Evolutionary conservation across 2,797 vertebrate species (phyloP).

Genomic region (Coreius guichenoti): DNA sequence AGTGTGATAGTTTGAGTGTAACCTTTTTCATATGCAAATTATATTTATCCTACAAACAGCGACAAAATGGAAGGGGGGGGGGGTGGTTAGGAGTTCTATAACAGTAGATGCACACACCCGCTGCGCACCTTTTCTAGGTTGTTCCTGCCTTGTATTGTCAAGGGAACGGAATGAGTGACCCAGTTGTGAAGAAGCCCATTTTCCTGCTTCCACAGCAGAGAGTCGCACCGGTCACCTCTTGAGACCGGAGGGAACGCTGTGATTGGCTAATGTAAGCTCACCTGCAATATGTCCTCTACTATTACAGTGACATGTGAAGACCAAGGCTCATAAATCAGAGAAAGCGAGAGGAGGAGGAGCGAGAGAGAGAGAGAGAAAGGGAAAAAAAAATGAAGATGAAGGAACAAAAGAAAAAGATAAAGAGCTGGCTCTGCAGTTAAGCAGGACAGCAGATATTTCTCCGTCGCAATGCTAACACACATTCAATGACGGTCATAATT

Average conservation of each 20-base stretch:
- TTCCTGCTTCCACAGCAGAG: slow-evolving; percentile 59
- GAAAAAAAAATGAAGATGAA: slow-evolving; percentile 35
- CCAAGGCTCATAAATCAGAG: slow-evolving; percentile 60
- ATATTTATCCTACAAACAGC: slow-evolving; percentile 51
- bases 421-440: slow-evolving; percentile 41
- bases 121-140: slow-evolving; percentile 58
- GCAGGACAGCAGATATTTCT: slow-evolving; percentile 36
- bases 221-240: slow-evolving; percentile 48
- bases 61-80: background rate
- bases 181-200: slow-evolving; percentile 77
- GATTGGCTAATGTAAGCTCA: slow-evolving; percentile 63
- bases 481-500: slow-evolving; percentile 59
- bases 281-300: slow-evolving; percentile 65
- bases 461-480: slow-evolving; percentile 49
- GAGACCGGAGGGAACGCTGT: slow-evolving; percentile 50
- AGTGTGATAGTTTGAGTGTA: background rate
- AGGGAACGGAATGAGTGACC: slow-evolving; percentile 75
- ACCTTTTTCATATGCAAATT: slow-evolving; percentile 25
- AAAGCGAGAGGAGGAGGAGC: slow-evolving; percentile 47
- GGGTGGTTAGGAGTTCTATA: slow-evolving; percentile 58
- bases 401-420: slow-evolving; percentile 47
- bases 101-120: slow-evolving; percentile 45
- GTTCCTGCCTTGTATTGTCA: slow-evolving; percentile 66
- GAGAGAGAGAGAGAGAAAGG: slow-evolving; percentile 32
- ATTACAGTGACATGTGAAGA: slow-evolving; percentile 62